Evolutionary conservation across 2,888 invertebrate species (phyloP), one percentile per base, ranked within the genome.

Genomic region (Drosophila mulleri): DNA sequence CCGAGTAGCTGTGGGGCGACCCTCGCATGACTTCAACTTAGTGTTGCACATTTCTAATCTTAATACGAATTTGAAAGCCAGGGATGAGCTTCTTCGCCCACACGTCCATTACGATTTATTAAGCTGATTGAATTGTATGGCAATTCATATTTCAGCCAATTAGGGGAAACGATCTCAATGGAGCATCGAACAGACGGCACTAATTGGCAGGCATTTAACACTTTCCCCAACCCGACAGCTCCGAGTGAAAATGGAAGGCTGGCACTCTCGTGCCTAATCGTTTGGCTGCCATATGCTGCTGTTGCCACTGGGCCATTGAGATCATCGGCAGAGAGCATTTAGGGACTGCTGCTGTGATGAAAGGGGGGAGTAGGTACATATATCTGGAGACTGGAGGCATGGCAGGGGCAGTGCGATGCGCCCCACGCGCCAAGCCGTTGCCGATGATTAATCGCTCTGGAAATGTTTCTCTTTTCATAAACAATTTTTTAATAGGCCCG

Each of bases 391-490:
- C n/a, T 4, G 45, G 37, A 29, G 26, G 54, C 41, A 12, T 47
- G 45, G 62, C 12, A 29, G 26, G 23, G 47, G 64, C 67, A 42
- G 50, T 57, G 73, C n/a, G 48, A 59, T 75, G 72, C 53, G 72
- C 67, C 88, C 83, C 89, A 87, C 87, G 82, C 79, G 71, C 70
- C 74, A 58, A 58, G n/a, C 47, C 67, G 45, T 54, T 76, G 79
- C 70, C 73, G 80, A 91, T 91, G 91, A 91, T 91, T 90, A 90
- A 91, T 91, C 77, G 88, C 69, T 77, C 64, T 75, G 82, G 83
- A 87, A 91, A 91, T 90, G 91, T 91, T 91, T 90, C 79, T 90
- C 79, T 90, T 91, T 90, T 90, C 90, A 91, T 91, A 91, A 91
- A 91, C 88, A 83, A 89, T 91, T 89, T 89, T 89, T 90, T 85